Conservation (phyloP, 2,113 vertebrate species). For the Caranx ignobilis region DNA sequence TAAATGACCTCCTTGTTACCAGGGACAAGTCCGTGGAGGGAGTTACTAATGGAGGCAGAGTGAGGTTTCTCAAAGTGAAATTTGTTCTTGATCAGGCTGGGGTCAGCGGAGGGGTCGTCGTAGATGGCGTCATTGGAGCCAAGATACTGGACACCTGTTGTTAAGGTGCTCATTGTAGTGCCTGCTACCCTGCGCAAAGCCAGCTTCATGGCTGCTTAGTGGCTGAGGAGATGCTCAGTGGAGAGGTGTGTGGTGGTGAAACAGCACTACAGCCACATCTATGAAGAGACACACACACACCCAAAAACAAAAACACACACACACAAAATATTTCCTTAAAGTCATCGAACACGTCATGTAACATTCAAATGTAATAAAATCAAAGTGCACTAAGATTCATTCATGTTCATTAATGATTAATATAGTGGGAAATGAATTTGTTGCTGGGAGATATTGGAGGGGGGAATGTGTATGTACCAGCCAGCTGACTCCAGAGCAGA, state of each 20-base stretch:
- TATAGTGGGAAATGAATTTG: constrained; percentile 18
- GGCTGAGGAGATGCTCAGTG: constrained; percentile 76
- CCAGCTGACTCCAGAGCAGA: constrained; percentile 78
- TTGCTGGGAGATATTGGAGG: constrained; percentile 52
- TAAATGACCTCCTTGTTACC: constrained; percentile 87
- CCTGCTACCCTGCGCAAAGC: constrained; percentile 92
- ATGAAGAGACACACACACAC: not conserved
- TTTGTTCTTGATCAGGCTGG: constrained; percentile 87
- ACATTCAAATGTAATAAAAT: not conserved
- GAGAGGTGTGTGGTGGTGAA: constrained; percentile 13
- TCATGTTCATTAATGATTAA: constrained; percentile 1
- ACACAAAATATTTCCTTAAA: not conserved
- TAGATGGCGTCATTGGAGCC: constrained; percentile 94
- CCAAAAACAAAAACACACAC: not conserved
- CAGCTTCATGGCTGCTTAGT: constrained; percentile 90
- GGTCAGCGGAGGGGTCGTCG: constrained; percentile 86
- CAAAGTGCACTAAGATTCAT: not conserved
- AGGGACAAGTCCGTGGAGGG: constrained; percentile 89
- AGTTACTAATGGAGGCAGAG: constrained; percentile 89
- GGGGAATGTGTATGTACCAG: constrained; percentile 45
- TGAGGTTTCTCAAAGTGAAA: constrained; percentile 90
- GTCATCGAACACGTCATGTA: not conserved
- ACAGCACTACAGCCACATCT: constrained; percentile 50
- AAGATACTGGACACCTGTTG: constrained; percentile 92
- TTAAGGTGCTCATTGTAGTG: constrained; percentile 92